Evolutionary conservation across 2,888 invertebrate genomes (phyloP).

Genomic region (Drosophila pegasa): DNA sequence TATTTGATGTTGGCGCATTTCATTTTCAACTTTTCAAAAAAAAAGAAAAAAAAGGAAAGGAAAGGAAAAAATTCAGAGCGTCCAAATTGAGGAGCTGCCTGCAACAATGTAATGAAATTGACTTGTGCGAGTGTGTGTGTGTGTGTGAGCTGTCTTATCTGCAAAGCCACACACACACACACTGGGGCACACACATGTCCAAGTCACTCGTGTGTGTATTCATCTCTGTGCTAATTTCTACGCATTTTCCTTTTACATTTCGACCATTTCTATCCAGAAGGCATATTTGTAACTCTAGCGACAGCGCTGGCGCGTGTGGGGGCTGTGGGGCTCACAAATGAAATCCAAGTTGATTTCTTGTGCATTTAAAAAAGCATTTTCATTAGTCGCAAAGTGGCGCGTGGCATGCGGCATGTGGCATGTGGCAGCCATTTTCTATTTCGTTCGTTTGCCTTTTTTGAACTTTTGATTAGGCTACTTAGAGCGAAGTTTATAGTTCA

Average conservation of each 20-base stretch:
- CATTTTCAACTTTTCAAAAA: constrained; percentile 69
- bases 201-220: constrained; percentile 69
- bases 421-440: constrained; percentile 59
- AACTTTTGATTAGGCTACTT: constrained; percentile 42
- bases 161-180: constrained; percentile 25
- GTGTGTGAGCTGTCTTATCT: constrained; percentile 65
- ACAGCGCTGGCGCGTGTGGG: neutral
- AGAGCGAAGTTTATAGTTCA: neutral
- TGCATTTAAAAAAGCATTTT: constrained; percentile 80
- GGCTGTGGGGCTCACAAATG: constrained; percentile 18
- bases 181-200: constrained; percentile 17
- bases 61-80: constrained; percentile 33
- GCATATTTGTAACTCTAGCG: constrained; percentile 62
- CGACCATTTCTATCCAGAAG: constrained; percentile 24
- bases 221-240: constrained; percentile 78
- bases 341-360: constrained; percentile 72
- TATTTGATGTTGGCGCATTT: constrained; percentile 77
- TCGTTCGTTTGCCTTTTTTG: constrained; percentile 20
- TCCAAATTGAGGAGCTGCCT: constrained; percentile 36
- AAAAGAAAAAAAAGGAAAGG: constrained; percentile 10
- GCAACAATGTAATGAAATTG: constrained; percentile 78
- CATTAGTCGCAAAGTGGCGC: constrained; percentile 72
- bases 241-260: constrained; percentile 62
- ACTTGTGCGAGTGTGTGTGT: constrained; percentile 41
- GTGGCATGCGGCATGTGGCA: constrained; percentile 59